Conservation (phyloP, 2,797 vertebrate genomes). For the Spheniscus humboldti region DNA sequence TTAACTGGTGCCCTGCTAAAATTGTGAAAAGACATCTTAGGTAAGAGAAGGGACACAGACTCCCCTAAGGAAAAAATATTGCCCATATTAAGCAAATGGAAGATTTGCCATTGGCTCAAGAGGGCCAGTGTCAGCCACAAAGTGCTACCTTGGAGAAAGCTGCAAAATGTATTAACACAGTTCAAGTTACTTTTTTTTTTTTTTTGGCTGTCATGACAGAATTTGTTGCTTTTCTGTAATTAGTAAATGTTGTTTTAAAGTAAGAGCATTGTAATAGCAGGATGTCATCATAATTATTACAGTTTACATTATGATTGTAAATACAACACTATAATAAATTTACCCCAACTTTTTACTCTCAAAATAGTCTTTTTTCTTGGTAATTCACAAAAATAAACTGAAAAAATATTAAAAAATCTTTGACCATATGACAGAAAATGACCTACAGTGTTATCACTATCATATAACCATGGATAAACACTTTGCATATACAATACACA, state of each 20-base stretch:
- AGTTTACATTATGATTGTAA: neutral
- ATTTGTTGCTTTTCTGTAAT: constrained; percentile 11
- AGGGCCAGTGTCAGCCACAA: neutral
- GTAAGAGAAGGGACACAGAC: constrained; percentile 24
- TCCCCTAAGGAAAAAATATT: constrained; percentile 24
- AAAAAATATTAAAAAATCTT: neutral
- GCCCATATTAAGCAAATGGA: constrained; percentile 19
- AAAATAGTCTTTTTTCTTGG: neutral
- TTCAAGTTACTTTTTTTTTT: neutral
- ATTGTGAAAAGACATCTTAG: constrained; percentile 22
- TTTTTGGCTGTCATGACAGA: neutral
- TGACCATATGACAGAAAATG: neutral
- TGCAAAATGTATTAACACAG: neutral
- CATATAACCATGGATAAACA: neutral
- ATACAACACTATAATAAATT: neutral
- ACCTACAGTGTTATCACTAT: neutral
- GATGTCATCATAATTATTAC: neutral
- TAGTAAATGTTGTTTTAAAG: neutral
- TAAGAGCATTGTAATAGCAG: neutral
- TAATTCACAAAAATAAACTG: neutral
- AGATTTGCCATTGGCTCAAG: constrained; percentile 21
- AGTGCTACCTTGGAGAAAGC: neutral
- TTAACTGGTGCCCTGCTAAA: neutral
- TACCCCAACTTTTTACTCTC: neutral
- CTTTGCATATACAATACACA: neutral